Percentiles rank a stretch among this genome's conserved stretches.
phyloP scores from a whole-genome alignment of 1,140 invertebrate genomes.

The Phenacoccus solenopsis region DNA sequence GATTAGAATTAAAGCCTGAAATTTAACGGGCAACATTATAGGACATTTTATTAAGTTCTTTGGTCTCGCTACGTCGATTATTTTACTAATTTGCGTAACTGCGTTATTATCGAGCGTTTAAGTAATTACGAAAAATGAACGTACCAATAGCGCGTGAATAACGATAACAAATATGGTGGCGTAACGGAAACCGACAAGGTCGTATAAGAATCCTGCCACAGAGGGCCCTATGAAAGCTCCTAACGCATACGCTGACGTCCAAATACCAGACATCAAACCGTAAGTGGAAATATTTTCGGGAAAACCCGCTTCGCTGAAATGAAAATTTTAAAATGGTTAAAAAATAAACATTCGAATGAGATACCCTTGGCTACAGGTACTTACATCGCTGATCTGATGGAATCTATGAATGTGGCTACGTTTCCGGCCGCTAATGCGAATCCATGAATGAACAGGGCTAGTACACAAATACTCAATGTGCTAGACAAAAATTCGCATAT shows the following conservation, averaged over 20 bases:
- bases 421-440: constrained; percentile 37
- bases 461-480: constrained; percentile 32
- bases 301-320: constrained; percentile 34
- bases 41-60: not conserved
- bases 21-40: not conserved
- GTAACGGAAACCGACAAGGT: constrained; percentile 35
- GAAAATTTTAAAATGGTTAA: constrained; percentile 18
- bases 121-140: constrained; percentile 11
- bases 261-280: constrained; percentile 39
- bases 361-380: constrained; percentile 21
- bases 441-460: constrained; percentile 37
- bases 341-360: too few relatives aligned
- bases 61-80: not conserved
- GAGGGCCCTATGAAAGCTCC: constrained; percentile 39
- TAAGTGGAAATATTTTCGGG: constrained; percentile 39
- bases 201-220: constrained; percentile 34
- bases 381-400: constrained; percentile 36
- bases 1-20: not conserved
- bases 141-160: constrained; percentile 31
- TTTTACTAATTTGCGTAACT: not conserved
- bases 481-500: constrained; percentile 30
- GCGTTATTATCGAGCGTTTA: not conserved
- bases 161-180: constrained; percentile 34
- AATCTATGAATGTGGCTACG: constrained; percentile 38
- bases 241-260: constrained; percentile 39